Conservation (phyloP, 2,113 vertebrate genomes). For the Hemiscyllium ocellatum region DNA sequence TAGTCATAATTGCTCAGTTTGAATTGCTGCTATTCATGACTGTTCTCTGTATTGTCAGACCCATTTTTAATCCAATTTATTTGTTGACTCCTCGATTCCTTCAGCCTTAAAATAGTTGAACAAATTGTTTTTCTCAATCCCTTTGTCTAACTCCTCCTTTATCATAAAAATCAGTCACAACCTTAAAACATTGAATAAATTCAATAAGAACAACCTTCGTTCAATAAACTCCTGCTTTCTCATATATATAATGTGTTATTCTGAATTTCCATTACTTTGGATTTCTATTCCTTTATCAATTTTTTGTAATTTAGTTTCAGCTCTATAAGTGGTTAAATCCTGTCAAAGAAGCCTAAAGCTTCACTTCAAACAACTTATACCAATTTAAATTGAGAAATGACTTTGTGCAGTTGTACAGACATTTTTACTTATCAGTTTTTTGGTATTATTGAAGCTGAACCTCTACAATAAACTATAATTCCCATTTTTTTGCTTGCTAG, state of each 20-base stretch:
- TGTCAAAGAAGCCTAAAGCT: background rate
- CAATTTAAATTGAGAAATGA: background rate
- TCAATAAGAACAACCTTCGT: background rate
- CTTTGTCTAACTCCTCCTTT: background rate
- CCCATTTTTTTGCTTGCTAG: background rate
- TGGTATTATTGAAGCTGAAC: background rate
- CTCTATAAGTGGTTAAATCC: background rate
- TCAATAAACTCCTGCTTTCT: background rate
- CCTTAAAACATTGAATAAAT: background rate
- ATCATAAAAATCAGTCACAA: background rate
- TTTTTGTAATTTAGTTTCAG: background rate
- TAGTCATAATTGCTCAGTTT: background rate
- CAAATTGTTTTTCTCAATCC: background rate
- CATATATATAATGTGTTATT: background rate
- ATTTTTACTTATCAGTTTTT: background rate
- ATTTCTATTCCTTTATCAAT: background rate
- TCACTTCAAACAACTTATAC: background rate
- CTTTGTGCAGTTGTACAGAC: background rate
- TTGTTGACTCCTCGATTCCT: background rate
- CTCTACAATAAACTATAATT: background rate
- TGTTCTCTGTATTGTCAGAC: background rate
- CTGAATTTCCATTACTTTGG: background rate
- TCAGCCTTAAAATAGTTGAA: background rate
- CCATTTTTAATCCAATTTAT: background rate
- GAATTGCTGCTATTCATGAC: constrained; percentile 7